Conservation (phyloP, 2,797 vertebrate species). For the Sebastes variabilis region DNA sequence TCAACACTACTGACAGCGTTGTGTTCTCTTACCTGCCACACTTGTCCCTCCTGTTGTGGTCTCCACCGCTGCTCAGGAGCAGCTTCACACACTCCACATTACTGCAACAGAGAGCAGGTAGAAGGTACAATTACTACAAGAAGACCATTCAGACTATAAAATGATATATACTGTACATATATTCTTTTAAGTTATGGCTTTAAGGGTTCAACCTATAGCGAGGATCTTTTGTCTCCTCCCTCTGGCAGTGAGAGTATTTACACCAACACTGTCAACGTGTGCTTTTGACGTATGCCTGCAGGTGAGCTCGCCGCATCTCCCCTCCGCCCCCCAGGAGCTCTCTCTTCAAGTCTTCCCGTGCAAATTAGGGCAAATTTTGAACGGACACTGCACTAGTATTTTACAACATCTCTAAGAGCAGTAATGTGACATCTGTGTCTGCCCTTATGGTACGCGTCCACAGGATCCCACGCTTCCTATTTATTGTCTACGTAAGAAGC, state of each 20-base stretch:
- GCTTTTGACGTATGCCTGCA: not conserved
- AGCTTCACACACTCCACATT: constrained; percentile 98
- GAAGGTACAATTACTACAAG: not conserved
- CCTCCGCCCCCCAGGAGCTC: too few relatives aligned
- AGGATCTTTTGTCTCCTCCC: not conserved
- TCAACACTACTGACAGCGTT: too few relatives aligned
- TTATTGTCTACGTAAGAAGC: too few relatives aligned
- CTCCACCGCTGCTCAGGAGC: constrained; percentile 93
- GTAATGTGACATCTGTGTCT: too few relatives aligned
- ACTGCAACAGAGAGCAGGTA: constrained; percentile 67
- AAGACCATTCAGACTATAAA: not conserved
- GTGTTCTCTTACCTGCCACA: constrained; percentile 86
- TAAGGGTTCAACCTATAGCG: not conserved
- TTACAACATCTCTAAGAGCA: too few relatives aligned
- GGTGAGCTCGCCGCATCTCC: too few relatives aligned
- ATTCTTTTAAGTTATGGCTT: not conserved
- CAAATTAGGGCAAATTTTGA: too few relatives aligned
- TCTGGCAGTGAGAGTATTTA: too few relatives aligned
- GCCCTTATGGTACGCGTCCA: too few relatives aligned
- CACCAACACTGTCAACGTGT: not conserved
- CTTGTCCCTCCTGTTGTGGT: constrained; percentile 94
- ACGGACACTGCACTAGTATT: too few relatives aligned
- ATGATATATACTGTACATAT: not conserved
- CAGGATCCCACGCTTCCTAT: too few relatives aligned
- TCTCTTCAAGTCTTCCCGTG: too few relatives aligned